Conservation (phyloP, 2,797 vertebrate species). For the Rhynchotus rufescens region DNA sequence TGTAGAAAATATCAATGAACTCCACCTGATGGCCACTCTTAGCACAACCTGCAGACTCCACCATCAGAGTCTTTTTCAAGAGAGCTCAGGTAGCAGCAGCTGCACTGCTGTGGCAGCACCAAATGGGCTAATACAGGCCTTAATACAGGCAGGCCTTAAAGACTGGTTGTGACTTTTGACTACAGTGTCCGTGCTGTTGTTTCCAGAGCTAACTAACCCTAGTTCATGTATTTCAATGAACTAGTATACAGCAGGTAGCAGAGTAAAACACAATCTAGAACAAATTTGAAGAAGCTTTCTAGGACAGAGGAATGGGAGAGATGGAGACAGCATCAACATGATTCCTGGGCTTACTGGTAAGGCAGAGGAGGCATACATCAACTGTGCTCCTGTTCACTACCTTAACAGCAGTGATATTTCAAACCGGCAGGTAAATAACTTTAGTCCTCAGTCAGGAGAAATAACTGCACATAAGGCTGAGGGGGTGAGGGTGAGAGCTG, state of each 20-base stretch:
- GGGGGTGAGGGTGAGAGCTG: background rate
- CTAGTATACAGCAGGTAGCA: background rate
- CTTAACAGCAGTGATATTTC: background rate
- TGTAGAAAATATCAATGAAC: background rate
- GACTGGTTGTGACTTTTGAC: background rate
- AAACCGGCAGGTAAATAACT: background rate
- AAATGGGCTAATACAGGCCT: background rate
- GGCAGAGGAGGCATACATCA: background rate
- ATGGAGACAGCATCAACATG: background rate
- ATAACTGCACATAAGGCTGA: background rate
- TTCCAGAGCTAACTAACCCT: background rate
- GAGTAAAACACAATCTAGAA: background rate
- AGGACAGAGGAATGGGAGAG: background rate
- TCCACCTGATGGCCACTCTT: background rate
- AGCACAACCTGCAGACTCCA: background rate
- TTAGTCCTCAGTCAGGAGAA: background rate
- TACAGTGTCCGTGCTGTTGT: background rate
- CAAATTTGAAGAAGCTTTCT: background rate
- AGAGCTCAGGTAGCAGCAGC: background rate
- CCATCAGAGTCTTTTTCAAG: background rate
- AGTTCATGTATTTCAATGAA: background rate
- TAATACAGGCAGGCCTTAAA: background rate
- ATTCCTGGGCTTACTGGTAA: background rate
- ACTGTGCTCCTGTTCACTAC: background rate
- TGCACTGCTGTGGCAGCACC: rapidly evolving